Conservation (phyloP, 1,140 invertebrate genomes). For the Tribolium madens region DNA sequence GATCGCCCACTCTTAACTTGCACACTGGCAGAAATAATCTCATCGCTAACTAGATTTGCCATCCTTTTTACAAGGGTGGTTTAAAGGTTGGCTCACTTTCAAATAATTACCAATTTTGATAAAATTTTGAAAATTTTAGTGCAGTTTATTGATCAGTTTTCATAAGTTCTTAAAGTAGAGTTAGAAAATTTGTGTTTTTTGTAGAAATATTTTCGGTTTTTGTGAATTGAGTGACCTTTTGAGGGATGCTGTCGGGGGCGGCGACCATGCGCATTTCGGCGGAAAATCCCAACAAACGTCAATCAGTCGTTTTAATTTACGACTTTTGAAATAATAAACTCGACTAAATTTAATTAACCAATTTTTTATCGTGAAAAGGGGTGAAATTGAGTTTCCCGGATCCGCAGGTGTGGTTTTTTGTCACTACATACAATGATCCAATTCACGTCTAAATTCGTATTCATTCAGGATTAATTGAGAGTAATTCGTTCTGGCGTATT, state of each 20-base stretch:
- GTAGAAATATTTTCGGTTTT: not conserved
- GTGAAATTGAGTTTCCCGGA: not conserved
- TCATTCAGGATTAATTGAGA: conserved; percentile 46
- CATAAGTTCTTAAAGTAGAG: too few relatives aligned
- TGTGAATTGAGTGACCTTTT: not conserved
- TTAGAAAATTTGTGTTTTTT: not conserved
- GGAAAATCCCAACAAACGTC: conserved; percentile 22
- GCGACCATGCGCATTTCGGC: conserved; percentile 15
- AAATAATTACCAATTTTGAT: not conserved
- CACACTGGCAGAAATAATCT: conserved; percentile 30
- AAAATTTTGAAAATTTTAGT: not conserved
- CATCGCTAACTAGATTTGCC: conserved; percentile 14
- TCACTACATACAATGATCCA: conserved; percentile 1
- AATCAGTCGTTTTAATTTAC: conserved; percentile 15
- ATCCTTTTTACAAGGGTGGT: not conserved
- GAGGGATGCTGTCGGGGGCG: conserved; percentile 26
- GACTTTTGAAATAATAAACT: conserved; percentile 18
- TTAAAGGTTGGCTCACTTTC: not conserved
- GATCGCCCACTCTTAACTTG: conserved; percentile 9
- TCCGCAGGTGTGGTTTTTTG: not conserved
- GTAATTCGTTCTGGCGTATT: conserved; percentile 41
- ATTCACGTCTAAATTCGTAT: conserved; percentile 42
- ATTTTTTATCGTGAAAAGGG: not conserved
- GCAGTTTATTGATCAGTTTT: not conserved
- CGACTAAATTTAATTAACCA: not conserved